Evolutionary conservation across 2,113 vertebrate species (phyloP).

Genomic region (Bujurquina vittata): DNA sequence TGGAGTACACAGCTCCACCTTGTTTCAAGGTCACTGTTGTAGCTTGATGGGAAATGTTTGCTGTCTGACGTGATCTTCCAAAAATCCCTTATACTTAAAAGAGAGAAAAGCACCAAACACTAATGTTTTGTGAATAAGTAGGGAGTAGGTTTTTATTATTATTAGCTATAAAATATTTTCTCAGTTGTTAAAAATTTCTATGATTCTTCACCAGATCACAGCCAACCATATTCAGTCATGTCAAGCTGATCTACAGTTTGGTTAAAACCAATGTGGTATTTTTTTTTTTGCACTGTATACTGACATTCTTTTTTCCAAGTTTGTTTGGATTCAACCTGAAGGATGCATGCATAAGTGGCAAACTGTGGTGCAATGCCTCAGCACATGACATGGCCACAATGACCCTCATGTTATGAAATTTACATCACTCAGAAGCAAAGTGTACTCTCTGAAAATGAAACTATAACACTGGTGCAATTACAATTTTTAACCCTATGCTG

Average conservation of each 20-base stretch:
- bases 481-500: not conserved
- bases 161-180: not conserved
- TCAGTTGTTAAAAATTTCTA: not conserved
- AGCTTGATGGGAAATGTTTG: conserved; percentile 26
- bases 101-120: not conserved
- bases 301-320: not conserved
- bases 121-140: not conserved
- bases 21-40: conserved; percentile 72
- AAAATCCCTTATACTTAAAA: not conserved
- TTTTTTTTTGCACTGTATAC: too few relatives aligned
- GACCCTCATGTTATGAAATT: not conserved
- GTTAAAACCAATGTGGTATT: too few relatives aligned
- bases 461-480: not conserved
- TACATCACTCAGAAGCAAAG: not conserved
- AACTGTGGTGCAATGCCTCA: not conserved
- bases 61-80: conserved; percentile 25
- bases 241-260: not conserved
- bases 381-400: not conserved
- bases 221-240: not conserved
- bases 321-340: not conserved
- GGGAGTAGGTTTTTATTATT: not conserved
- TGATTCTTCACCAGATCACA: not conserved
- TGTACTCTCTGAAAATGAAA: not conserved
- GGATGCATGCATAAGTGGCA: not conserved
- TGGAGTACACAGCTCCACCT: conserved; percentile 52